Evolutionary conservation across 2,113 vertebrate genomes (phyloP).

Genomic region (Platichthys flesus): DNA sequence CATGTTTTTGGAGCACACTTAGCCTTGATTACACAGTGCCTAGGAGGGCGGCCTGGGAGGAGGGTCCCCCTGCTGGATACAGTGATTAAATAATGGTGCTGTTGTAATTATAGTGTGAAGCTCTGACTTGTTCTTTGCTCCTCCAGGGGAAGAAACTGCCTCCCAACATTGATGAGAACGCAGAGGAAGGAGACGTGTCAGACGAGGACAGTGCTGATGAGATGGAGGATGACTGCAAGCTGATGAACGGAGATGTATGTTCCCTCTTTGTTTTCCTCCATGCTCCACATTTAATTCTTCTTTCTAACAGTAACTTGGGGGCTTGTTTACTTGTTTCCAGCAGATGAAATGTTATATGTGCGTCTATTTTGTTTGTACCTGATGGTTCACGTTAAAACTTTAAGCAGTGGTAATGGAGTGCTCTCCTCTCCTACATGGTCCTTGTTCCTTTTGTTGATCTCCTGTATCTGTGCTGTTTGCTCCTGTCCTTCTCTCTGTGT

Average conservation of each 20-base stretch:
- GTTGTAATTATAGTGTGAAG: neutral
- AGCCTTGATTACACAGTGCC: neutral
- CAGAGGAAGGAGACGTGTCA: slow-evolving; percentile 96
- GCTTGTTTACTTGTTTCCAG: neutral
- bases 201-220: slow-evolving; percentile 98
- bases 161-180: slow-evolving; percentile 90
- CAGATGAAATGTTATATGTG: slow-evolving; percentile 8
- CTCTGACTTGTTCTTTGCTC: neutral
- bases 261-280: neutral
- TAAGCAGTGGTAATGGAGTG: neutral
- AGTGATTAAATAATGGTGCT: neutral
- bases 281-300: neutral
- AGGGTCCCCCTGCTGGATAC: too few species aligned
- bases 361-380: slow-evolving; percentile 17
- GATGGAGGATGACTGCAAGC: slow-evolving; percentile 96
- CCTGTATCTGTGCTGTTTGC: slow-evolving; percentile 23
- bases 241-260: slow-evolving; percentile 96
- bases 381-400: slow-evolving; percentile 1
- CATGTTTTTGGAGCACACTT: neutral
- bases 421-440: slow-evolving; percentile 3
- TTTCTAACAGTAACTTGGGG: neutral
- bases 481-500: neutral
- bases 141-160: slow-evolving; percentile 97
- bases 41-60: neutral
- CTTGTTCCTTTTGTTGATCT: neutral